Base-by-base conservation (phyloP, 1,140 invertebrate species). In the Gryllus bimaculatus region DNA sequence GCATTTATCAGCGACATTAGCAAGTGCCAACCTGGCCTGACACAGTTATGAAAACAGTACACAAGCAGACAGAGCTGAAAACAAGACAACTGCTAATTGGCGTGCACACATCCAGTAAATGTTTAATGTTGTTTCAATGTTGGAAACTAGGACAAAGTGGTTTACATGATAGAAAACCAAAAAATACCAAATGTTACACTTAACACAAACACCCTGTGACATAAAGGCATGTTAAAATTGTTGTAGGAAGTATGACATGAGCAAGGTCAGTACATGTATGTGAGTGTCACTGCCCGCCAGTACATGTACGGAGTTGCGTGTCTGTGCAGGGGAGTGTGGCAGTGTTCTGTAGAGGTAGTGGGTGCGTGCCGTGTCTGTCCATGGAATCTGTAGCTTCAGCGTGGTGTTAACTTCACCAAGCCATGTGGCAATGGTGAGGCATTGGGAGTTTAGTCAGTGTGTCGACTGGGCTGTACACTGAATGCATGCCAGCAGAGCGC, bases 251-350 rank as follows among this genome's bases (percentile, higher is more conserved):
- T 66, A 66, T 66, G 54, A 66, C 54, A 66, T 66, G 54, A 66
- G 54, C 54, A 66, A 66, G 54, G 18, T 66, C 54, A 66, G 54
- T 66, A 66, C 54, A 66, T 66, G 54, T 66, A 66, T 66, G 54
- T 66, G 54, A 66, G 54, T 66, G 54, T 66, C 54, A 13, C 54
- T 66, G 10, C 54, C 54, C 18, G 54, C 54, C 54, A 66, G 54
- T 66, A 66, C 54, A 66, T 66, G 54, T 66, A 66, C 54, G 54
- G 54, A 66, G 54, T 66, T 66, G 54, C 54, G 54, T 66, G 54
- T 66, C 54, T 66, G 54, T 66, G 54, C 54, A 18, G 54, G 54
- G 54, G 54, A 66, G 54, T 66, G 54, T 66, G 54, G 10, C 54
- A 66, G 54, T 66, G 54, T 66, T 66, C 18, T 66, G 54, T 66